These are phyloP conservation scores for Propithecus coquereli DNA, from an alignment of 2,113 vertebrate genomes.

Conservation along the genomic window DNA sequence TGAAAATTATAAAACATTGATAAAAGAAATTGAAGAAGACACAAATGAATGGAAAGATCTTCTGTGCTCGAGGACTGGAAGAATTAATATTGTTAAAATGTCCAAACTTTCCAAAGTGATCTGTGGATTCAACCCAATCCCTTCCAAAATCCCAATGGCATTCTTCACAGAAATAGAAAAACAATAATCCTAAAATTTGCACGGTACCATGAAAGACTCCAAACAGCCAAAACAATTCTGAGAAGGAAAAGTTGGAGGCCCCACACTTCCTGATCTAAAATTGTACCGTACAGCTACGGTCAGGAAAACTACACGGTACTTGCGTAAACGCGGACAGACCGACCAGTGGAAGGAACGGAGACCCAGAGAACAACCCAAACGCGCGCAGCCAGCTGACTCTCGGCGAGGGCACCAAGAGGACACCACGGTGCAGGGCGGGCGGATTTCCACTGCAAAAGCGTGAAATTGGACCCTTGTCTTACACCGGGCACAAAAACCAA, in stretches of 20 bases:
- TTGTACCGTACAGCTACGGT: no score
- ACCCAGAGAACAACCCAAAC: neutral
- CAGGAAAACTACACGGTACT: neutral
- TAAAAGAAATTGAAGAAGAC: neutral
- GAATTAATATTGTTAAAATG: neutral
- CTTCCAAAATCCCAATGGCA: neutral
- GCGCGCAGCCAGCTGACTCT: rapidly evolving
- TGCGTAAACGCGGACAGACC: rapidly evolving
- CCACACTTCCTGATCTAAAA: neutral
- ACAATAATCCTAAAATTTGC: neutral
- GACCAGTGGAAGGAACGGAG: neutral
- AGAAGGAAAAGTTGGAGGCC: neutral
- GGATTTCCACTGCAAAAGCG: neutral
- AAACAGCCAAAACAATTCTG: neutral
- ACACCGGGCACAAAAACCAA: neutral
- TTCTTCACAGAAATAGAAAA: neutral
- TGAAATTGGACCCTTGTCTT: neutral
- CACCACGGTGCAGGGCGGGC: neutral
- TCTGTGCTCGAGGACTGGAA: no score
- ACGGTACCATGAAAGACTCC: neutral
- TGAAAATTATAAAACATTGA: neutral
- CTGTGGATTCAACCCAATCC: neutral
- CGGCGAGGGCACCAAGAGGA: neutral
- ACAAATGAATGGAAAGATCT: neutral
- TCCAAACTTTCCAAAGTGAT: neutral